Base-by-base conservation (phyloP, 2,888 invertebrate species). In the Thecophora atra region DNA sequence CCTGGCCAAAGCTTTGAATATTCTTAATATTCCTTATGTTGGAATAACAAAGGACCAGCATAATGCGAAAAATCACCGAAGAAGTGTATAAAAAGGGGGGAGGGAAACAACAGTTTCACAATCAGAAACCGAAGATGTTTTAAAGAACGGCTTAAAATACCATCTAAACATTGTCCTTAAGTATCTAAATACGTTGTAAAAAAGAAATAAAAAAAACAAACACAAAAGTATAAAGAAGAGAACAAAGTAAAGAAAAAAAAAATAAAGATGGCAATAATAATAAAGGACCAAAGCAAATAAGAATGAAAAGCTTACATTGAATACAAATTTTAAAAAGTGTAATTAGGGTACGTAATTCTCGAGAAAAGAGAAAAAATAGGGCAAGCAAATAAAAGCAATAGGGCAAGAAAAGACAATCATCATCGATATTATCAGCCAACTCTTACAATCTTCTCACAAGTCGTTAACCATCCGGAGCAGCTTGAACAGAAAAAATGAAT, bases 111-210 rank as follows among this genome's bases (percentile, higher is more conserved):
- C 47, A 17, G 5, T 47, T 11, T 37, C 37, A 13, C 28, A 28
- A 30, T 58, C 26, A 58, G 5, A 17, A 26, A 58, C 4, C 5
- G 24, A n/a, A 19, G 19, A 52, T n/a, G 15, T 58, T 58, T 30
- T 28, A 58, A 26, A 28, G 28, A 58, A 58, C 15, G 58, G 28
- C 24, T 28, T 26, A 28, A 28, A 58, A 58, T 28, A 15, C 3
- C 26, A 60, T n/a, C n/a, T 60, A 26, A 60, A 60, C 28, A 60
- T 30, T 30, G n/a, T n/a, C n/a, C n/a, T 37, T 26, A 60, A 60
- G 15, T n/a, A 60, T 30, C 8, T 60, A 30, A 60, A n/a, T 28
- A 7, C 37, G 11, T 37, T 37, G 6, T 37, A 37, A 37, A 37
- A 37, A 37, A 37, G 7, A 60, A 60, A 15, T 30, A 60, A 60